phyloP scores from a whole-genome alignment of 2,113 vertebrate genomes.

The Empidonax traillii region DNA sequence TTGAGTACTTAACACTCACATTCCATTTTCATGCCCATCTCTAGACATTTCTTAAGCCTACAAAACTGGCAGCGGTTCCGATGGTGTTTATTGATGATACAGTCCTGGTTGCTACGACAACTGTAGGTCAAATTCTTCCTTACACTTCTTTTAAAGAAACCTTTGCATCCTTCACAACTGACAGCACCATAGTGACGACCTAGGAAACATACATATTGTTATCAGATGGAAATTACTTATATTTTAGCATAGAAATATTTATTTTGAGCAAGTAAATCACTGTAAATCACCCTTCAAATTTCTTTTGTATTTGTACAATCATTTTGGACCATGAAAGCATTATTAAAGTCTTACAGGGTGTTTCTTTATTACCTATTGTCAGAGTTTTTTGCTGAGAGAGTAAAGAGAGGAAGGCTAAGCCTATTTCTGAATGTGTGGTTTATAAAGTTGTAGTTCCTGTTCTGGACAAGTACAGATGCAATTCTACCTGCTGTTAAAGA shows the following conservation, averaged over 20 bases:
- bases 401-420: neutral
- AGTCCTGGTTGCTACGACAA: slow-evolving; percentile 97
- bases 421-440: neutral
- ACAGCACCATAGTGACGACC: slow-evolving; percentile 98
- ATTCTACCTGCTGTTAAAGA: neutral
- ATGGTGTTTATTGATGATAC: slow-evolving; percentile 98
- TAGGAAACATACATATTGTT: slow-evolving; percentile 49
- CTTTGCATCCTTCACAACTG: slow-evolving; percentile 98
- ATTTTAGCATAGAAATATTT: neutral
- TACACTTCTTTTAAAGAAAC: slow-evolving; percentile 98
- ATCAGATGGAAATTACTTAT: neutral
- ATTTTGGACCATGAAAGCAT: neutral
- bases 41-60: slow-evolving; percentile 93
- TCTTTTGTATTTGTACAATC: neutral
- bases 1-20: slow-evolving; percentile 82
- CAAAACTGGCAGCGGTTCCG: slow-evolving; percentile 98
- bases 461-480: neutral
- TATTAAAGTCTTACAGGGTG: neutral
- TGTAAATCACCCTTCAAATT: neutral
- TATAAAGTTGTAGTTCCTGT: neutral
- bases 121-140: slow-evolving; percentile 97
- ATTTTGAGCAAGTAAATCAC: neutral
- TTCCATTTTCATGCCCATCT: slow-evolving; percentile 99
- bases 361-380: neutral
- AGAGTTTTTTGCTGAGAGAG: neutral